Evolutionary conservation across 2,888 invertebrate species (phyloP), one percentile per base, ranked within the genome.

Genomic region (Calameuta idolon): DNA sequence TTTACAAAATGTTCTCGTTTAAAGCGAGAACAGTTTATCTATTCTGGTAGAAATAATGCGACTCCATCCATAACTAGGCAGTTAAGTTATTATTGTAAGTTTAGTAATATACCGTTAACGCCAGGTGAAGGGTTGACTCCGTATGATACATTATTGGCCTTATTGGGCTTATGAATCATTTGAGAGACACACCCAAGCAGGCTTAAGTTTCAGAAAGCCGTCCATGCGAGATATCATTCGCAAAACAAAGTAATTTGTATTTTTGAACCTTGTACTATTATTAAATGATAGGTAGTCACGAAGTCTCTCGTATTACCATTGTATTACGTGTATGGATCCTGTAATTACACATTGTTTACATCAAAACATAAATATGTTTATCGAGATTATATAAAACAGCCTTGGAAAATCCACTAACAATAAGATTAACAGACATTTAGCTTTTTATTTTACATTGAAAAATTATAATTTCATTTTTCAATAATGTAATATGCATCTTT

Each of bases 161-260:
- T 40, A 15, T 40, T 40, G 40, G 23, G 40, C 9, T 23, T 4
- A 40, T 15, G 15, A 40, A 40, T 40, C 23, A 40, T 40, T 40
- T 23, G 15, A 40, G 40, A 40, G 40, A 40, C 40, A 40, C 23
- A 40, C 5, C 40, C 23, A 23, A 40, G 40, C 23, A 4, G 23
- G 33, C 75, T 76, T 74, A 68, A 80, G 74, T 71, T 55, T 77
- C 79, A 79, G 76, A 80, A 83, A 81, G 82, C 85, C 87, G 86
- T 87, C 86, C 86, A 85, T 77, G 79, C 79, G 80, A 77, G 83
- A 40, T 40, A 15, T 37, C 12, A 82, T 81, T 83, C 80, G 82
- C 79, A 33, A 40, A 30, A 69, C 31, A 69, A 69, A 69, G 71
- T 69, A 69, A 69, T 69, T 69, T 33, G 33, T 69, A 69, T 30